Evolutionary conservation across 1,140 invertebrate genomes (phyloP), one percentile per base, ranked within the genome.

Genomic region (Pantala flavescens): DNA sequence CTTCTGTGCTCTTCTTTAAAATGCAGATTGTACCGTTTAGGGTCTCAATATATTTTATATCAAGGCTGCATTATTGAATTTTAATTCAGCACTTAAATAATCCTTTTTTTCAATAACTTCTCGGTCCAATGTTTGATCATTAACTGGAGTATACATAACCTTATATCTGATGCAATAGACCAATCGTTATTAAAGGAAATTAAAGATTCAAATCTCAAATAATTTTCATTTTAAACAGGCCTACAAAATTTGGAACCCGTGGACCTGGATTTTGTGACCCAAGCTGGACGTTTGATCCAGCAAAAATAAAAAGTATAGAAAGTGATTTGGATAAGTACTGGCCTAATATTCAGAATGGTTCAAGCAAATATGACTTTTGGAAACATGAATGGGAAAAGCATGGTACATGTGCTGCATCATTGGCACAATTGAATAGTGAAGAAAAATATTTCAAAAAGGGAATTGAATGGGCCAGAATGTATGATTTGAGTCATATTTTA

Each of bases 341-440:
- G 93, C 86, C 87, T 0, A 91, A 93, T 78, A 84, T 95, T 74
- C 87, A 91, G 80, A 85, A 76, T 84, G 86, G 80, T 77, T 82
- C 85, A 83, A 76, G 87, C 83, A 0, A 81, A 84, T 43, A 88
- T 77, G 84, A 85, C 10, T 85, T 95, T 10, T 95, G 93, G 93
- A 84, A 88, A 76, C 92, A 95, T 76, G 93, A 94, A 81, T 95
- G 93, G 93, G 80, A 84, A 0, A 95, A 94, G 79, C 93, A 95
- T 81, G 93, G 93, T 0, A 93, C 92, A 0, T 95, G 93, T 79
- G 91, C 92, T 19, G 84, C 87, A 0, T 78, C 80, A 10, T 76
- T 93, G 1, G 81, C 86, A n/a, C 71, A 78, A 10, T 79, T 94
- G 0, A 85, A 89, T 77, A 87, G 84, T 9, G 89, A 93, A 79